Base-by-base conservation (phyloP, 1,140 invertebrate species). In the Spodoptera frugiperda region DNA sequence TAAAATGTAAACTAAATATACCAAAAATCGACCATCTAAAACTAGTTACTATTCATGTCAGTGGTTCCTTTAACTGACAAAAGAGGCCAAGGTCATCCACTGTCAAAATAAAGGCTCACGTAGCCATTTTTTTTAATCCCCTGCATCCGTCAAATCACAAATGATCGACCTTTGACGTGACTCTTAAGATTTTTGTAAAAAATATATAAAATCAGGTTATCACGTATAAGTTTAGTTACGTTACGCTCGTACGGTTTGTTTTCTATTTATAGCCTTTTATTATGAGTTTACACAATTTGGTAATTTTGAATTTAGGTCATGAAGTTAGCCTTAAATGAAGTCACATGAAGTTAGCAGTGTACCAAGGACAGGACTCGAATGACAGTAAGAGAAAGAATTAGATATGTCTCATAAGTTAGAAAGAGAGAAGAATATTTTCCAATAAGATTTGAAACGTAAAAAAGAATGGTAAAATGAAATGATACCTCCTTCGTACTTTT, bases 191-290 rank as follows among this genome's bases (percentile, higher is more conserved):
- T 59, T 80, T 61, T 75, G 70, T 14, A 78, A 73, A 80, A 80
- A 79, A 76, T 33, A 9, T 14, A 46, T 48, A 68, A 63, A 78
- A 79, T 12, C 59, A 78, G 76, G 74, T 77, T 77, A 79, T 77
- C 80, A 77, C 75, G 78, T 72, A 74, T 59, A 17, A 15, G 14
- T 61, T 73, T 73, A 61, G 14, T 49, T 33, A 73, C 68, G 33
- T 76, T 76, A 82, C 73, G 78, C 78, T 78, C 73, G 72, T 72
- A 73, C 75, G 53, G 17, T 44, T 78, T 72, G 65, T 55, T 68
- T 12, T 44, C 10, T 17, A 68, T 49, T 61, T 76, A 76, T 49
- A 73, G 44, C 19, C 15, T 46, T 55, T 44, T 55, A 68, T 71
- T 21, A 15, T 54, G 51, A 73, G 15, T 33, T n/a, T 19, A 30